Conservation (phyloP, 1,140 invertebrate species). For the Trichonephila clavata region DNA sequence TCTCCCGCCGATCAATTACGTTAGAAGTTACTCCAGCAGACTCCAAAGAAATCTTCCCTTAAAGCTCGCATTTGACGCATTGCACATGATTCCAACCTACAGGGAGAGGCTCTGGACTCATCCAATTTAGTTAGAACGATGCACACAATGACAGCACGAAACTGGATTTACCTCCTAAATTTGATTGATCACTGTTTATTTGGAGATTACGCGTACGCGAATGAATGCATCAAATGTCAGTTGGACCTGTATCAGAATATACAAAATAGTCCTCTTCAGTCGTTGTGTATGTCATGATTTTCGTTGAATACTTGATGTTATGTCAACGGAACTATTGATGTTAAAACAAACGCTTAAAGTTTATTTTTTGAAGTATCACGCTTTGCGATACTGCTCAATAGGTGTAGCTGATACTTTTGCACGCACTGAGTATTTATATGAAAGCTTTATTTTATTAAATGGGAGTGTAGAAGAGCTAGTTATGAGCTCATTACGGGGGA, state of each 20-base stretch:
- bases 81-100: neutral
- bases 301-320: slow-evolving; percentile 2
- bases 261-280: neutral
- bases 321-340: neutral
- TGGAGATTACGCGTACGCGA: neutral
- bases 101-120: neutral
- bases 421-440: neutral
- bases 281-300: neutral
- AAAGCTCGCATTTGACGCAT: slow-evolving; percentile 36
- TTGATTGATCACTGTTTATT: slow-evolving; percentile 51
- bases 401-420: neutral
- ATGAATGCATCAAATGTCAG: neutral
- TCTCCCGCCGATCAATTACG: slow-evolving; percentile 21
- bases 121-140: slow-evolving; percentile 34
- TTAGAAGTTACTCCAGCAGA: slow-evolving; percentile 19
- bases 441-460: no score
- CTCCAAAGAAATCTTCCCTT: slow-evolving; percentile 52
- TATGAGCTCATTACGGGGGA: no score
- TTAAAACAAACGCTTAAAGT: neutral
- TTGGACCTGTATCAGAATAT: neutral
- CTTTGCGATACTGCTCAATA: neutral
- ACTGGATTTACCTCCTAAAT: slow-evolving; percentile 9
- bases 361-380: neutral
- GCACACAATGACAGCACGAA: slow-evolving; percentile 21
- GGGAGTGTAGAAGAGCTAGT: no score